Base-by-base conservation (phyloP, 2,113 vertebrate species). In the Phalacrocorax aristotelis region DNA sequence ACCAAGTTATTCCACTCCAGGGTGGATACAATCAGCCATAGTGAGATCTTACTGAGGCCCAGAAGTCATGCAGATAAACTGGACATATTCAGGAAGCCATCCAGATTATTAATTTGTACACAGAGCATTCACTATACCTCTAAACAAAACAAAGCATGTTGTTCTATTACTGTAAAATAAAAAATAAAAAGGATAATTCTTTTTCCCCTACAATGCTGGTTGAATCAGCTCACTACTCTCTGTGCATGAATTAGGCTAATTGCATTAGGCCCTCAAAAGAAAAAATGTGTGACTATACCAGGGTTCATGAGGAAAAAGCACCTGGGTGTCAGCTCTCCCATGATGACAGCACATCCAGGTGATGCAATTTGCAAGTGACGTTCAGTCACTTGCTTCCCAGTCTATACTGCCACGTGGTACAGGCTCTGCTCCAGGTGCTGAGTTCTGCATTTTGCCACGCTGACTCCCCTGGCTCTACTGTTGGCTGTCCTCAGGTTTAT, bases 391-490 rank as follows among this genome's bases (percentile, higher is more conserved):
- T 65, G 4, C 5, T 69, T 65, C 15, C 7, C 0, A 4, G 15
- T 46, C 44, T 42, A 5, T 34, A 54, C 3, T 5, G 2, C 22
- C 26, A 42, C 1, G 1, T 15, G 10, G 30, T 27, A 5, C 30
- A 61, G 22, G 40, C 7, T 51, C 15, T 85, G n/a, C 36, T 87
- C 51, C 27, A 64, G 4, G 7, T 68, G 19, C 12, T 8, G 15
- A 72, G 11, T 49, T 93, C 34, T 83, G 15, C 20, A 27, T 62
- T 80, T 93, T 32, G 48, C 11, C 15, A 14, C 1, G 0, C 10
- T 66, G 40, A 57, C 22, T 51, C 80, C 74, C 22, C 57, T 29
- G 25, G 8, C 2, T 1, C 10, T 64, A 22, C 52, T 76, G 22
- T 55, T 5, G 8, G 20, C 18, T 83, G 14, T 36, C 29, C n/a